Percentiles rank a stretch among this genome's conserved stretches.
phyloP scores from a whole-genome alignment of 2,888 invertebrate genomes.

The Cataglyphis altisquamis region DNA sequence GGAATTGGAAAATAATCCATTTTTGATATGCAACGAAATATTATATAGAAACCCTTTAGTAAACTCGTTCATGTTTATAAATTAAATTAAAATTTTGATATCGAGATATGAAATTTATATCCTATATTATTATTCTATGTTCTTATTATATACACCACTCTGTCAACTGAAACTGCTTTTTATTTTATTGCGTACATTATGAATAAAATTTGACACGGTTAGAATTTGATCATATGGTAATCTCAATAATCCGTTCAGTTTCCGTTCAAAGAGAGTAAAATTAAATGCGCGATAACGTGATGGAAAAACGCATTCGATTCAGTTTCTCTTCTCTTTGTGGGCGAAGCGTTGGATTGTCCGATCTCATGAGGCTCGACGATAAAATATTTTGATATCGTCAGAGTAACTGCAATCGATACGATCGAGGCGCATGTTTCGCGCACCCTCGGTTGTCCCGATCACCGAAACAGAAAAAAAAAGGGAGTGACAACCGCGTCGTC shows the following conservation, averaged over 20 bases:
- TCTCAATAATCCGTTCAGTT: conserved; percentile 23
- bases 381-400: conserved; percentile 51
- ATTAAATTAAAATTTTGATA: conserved; percentile 10
- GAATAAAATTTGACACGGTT: background rate
- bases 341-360: conserved; percentile 18
- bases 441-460: background rate
- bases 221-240: conserved; percentile 5
- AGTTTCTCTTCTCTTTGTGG: background rate
- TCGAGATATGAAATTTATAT: background rate
- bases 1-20: background rate
- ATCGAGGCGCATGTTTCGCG: conserved; percentile 17
- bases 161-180: background rate
- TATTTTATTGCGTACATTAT: background rate
- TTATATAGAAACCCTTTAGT: background rate
- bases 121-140: no score
- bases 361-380: conserved; percentile 40
- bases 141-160: background rate
- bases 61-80: background rate
- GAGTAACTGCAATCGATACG: conserved; percentile 34
- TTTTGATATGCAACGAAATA: background rate
- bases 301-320: background rate
- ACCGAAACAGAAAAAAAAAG: conserved; percentile 34
- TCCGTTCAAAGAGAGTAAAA: conserved; percentile 7
- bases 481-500: conserved; percentile 54
- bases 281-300: conserved; percentile 6